These are phyloP conservation scores for Cossypha caffra DNA, from an alignment of 2,797 vertebrate species.

Conservation along the genomic window DNA sequence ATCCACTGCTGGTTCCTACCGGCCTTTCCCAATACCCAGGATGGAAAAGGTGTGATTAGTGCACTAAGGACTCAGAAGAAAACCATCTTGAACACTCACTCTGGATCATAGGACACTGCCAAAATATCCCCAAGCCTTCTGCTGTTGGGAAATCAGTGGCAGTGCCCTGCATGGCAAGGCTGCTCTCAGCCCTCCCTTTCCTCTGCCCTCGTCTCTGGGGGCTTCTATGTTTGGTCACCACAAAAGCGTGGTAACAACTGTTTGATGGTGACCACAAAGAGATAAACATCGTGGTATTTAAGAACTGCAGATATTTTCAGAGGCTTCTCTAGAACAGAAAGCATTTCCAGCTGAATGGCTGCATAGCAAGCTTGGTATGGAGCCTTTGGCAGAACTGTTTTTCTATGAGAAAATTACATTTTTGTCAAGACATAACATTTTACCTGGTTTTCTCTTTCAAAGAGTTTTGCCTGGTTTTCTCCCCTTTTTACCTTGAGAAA, in stretches of 20 bases:
- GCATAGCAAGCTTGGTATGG: not conserved
- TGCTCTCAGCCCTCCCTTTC: not conserved
- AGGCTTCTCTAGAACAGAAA: slow-evolving; percentile 31
- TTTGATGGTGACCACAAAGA: slow-evolving; percentile 50
- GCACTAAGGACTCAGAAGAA: not conserved
- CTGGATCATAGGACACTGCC: not conserved
- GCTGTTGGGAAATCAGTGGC: not conserved
- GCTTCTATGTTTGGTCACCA: slow-evolving; percentile 44
- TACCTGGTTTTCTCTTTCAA: not conserved
- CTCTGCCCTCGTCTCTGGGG: not conserved
- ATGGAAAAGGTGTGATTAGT: not conserved
- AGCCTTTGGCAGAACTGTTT: not conserved
- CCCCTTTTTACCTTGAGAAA: not conserved
- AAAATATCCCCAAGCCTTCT: not conserved
- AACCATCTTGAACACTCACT: not conserved
- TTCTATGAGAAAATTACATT: not conserved
- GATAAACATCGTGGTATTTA: slow-evolving; percentile 37
- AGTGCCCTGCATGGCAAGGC: not conserved
- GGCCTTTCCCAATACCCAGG: not conserved
- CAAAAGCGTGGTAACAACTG: slow-evolving; percentile 46
- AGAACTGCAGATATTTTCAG: slow-evolving; percentile 47
- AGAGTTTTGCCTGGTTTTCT: not conserved
- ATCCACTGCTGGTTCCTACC: not conserved
- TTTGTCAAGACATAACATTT: not conserved
- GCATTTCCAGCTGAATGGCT: not conserved